Conservation (phyloP, 2,888 invertebrate species). For the Dascillus cervinus region DNA sequence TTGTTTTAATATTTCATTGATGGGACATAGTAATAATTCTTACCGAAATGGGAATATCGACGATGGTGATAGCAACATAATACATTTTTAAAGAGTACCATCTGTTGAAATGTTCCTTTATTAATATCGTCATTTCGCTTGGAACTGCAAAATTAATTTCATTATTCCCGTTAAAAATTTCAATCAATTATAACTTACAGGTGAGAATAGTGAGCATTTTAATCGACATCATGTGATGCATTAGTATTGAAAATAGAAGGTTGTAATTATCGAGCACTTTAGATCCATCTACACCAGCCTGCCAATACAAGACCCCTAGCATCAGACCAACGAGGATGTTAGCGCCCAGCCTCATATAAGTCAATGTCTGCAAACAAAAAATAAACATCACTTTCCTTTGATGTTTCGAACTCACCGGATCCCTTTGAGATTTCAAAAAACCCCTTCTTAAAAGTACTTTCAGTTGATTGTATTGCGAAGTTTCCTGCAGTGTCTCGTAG, state of each 20-base stretch:
- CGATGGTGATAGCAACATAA: constrained; percentile 65
- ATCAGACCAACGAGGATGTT: constrained; percentile 69
- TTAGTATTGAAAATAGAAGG: constrained; percentile 81
- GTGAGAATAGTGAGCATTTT: constrained; percentile 86
- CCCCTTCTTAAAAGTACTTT: constrained; percentile 63
- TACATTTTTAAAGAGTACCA: constrained; percentile 84
- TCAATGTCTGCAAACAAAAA: constrained; percentile 56
- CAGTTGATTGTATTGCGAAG: constrained; percentile 63
- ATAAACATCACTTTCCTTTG: not conserved
- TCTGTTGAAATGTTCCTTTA: constrained; percentile 81
- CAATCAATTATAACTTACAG: constrained; percentile 58
- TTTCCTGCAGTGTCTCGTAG: constrained; percentile 50
- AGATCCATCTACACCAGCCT: constrained; percentile 67
- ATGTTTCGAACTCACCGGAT: constrained; percentile 47
- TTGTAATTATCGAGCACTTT: constrained; percentile 78
- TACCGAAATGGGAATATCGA: constrained; percentile 74
- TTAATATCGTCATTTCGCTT: constrained; percentile 69
- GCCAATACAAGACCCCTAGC: constrained; percentile 67
- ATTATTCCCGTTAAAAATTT: not conserved
- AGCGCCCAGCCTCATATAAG: constrained; percentile 66
- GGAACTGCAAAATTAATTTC: constrained; percentile 53
- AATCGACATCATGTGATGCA: constrained; percentile 88
- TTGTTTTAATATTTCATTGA: no score
- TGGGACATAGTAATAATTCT: no score
- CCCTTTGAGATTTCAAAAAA: constrained; percentile 65